Evolutionary conservation across 2,888 invertebrate species (phyloP).

Genomic region (Homarus gammarus): DNA sequence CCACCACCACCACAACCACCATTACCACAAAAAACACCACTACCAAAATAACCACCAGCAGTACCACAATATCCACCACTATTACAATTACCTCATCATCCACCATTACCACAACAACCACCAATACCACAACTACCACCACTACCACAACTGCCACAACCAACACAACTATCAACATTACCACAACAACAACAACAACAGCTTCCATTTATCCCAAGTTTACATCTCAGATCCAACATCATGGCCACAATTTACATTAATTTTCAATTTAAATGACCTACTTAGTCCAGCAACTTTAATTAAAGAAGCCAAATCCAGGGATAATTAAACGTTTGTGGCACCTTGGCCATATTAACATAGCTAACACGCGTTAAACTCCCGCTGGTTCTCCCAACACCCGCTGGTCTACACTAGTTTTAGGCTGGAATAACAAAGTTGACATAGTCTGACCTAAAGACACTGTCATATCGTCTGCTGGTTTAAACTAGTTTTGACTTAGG

Average conservation of each 20-base stretch:
- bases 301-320: neutral
- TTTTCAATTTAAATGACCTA: constrained; percentile 11
- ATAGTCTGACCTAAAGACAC: no score
- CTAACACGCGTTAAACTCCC: neutral
- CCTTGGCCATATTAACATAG: neutral
- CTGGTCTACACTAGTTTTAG: neutral
- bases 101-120: no score
- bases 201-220: neutral
- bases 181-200: neutral
- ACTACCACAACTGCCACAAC: no score
- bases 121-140: no score
- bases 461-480: no score
- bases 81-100: no score
- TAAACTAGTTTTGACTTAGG: no score
- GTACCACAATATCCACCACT: no score
- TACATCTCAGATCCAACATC: neutral
- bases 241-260: constrained; percentile 6
- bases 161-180: no score
- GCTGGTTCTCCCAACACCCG: neutral
- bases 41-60: no score
- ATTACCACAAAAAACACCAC: neutral
- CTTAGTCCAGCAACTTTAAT: neutral
- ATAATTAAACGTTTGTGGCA: neutral
- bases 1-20: neutral
- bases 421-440: no score